Conservation (phyloP, 2,113 vertebrate genomes). For the Rhynchopsitta pachyrhyncha region DNA sequence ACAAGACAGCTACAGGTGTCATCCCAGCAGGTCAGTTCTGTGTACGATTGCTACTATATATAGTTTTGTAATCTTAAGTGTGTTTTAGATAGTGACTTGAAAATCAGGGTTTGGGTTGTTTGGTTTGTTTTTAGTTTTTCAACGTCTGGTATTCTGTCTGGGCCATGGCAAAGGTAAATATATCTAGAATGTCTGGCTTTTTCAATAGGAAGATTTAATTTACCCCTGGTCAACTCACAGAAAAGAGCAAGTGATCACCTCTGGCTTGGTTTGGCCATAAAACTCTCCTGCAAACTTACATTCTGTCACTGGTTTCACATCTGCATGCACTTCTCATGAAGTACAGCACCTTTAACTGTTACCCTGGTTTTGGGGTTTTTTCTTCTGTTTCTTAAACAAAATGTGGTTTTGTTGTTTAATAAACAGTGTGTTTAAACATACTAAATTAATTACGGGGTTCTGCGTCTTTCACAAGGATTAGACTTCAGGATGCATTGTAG, state of each 20-base stretch:
- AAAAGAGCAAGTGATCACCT: neutral
- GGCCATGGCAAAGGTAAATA: neutral
- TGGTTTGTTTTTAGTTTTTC: neutral
- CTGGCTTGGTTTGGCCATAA: neutral
- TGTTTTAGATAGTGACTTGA: neutral
- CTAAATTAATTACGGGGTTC: neutral
- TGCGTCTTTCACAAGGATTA: neutral
- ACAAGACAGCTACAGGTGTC: conserved; percentile 82
- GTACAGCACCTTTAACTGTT: neutral
- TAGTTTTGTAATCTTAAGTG: neutral
- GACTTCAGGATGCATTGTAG: neutral
- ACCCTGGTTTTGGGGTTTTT: neutral
- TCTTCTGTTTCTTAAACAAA: neutral
- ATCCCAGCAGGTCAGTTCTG: conserved; percentile 81
- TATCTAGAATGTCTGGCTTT: neutral
- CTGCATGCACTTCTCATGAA: neutral
- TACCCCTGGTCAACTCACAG: neutral
- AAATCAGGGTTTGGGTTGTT: neutral
- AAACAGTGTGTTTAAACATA: neutral
- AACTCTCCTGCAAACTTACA: neutral
- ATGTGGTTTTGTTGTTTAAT: neutral
- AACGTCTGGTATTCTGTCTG: neutral
- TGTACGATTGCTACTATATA: neutral
- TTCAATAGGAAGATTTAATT: neutral
- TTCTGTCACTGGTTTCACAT: neutral